Evolutionary conservation across 1,140 invertebrate species (phyloP).

Genomic region (Lamellibrachia luymesi): DNA sequence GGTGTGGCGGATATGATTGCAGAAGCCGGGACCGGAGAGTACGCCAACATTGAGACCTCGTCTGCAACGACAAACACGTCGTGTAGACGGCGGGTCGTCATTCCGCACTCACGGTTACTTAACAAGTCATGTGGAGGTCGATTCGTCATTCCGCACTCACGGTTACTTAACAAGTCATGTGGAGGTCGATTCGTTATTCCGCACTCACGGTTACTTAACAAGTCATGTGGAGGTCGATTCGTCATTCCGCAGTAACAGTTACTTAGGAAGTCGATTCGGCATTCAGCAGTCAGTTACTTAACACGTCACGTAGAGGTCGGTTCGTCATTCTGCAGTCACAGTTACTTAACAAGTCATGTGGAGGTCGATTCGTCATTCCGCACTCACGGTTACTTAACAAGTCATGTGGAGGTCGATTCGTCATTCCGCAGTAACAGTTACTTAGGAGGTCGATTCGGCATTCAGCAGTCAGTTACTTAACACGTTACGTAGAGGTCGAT

Average conservation of each 20-base stretch:
- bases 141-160: too few relatives aligned
- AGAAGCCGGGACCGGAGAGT: constrained; percentile 23
- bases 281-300: too few relatives aligned
- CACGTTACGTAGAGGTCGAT: background rate
- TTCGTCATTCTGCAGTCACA: background rate
- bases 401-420: background rate
- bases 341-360: background rate
- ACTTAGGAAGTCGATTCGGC: background rate
- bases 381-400: background rate
- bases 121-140: too few relatives aligned
- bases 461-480: too few relatives aligned
- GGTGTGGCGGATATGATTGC: constrained; percentile 14
- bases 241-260: background rate
- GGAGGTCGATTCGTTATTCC: too few relatives aligned
- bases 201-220: too few relatives aligned
- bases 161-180: too few relatives aligned
- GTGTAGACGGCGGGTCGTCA: background rate
- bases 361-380: background rate
- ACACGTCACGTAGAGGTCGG: too few relatives aligned
- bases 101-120: too few relatives aligned
- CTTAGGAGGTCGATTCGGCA: background rate
- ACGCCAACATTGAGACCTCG: constrained; percentile 24
- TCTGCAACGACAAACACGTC: constrained; percentile 21
- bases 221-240: too few relatives aligned
- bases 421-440: background rate